Percentiles rank a stretch among this genome's conserved stretches.
These are phyloP conservation scores for Sylvietta virens DNA, from an alignment of 2,113 vertebrate genomes.

Conservation along the genomic window DNA sequence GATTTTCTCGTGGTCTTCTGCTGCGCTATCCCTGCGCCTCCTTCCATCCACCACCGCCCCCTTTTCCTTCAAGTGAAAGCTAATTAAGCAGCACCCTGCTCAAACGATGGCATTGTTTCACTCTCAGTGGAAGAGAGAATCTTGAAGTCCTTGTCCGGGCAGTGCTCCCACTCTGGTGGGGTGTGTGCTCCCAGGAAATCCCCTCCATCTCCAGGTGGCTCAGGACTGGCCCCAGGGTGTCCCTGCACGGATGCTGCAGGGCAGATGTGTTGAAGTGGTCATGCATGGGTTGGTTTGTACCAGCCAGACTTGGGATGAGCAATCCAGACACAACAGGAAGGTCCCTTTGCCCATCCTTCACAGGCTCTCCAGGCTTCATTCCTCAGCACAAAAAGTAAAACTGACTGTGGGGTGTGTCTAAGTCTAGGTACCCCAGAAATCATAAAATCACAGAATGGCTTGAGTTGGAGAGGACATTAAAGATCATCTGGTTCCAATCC, in stretches of 20 bases:
- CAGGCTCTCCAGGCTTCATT: neutral
- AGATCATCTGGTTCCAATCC: neutral
- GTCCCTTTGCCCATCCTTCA: neutral
- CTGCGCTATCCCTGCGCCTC: neutral
- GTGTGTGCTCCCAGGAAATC: neutral
- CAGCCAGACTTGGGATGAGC: neutral
- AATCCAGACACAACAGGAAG: neutral
- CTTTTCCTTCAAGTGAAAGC: neutral
- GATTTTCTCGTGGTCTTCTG: constrained; percentile 6
- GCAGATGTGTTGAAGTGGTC: neutral
- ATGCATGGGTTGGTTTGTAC: neutral
- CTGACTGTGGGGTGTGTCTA: fast-evolving
- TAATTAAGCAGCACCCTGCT: neutral
- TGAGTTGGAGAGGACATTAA: neutral
- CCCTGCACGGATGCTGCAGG: fast-evolving
- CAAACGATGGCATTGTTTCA: neutral
- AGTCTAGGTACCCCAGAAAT: neutral
- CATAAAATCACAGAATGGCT: neutral
- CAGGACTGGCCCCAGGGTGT: fast-evolving
- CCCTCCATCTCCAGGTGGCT: neutral
- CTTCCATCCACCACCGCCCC: neutral
- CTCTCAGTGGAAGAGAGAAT: neutral
- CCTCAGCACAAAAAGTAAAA: neutral
- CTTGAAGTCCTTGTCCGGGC: neutral
- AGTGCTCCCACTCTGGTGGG: neutral